Evolutionary conservation across 2,888 invertebrate genomes (phyloP).

Genomic region (Gastracanthus pulcherrimus): DNA sequence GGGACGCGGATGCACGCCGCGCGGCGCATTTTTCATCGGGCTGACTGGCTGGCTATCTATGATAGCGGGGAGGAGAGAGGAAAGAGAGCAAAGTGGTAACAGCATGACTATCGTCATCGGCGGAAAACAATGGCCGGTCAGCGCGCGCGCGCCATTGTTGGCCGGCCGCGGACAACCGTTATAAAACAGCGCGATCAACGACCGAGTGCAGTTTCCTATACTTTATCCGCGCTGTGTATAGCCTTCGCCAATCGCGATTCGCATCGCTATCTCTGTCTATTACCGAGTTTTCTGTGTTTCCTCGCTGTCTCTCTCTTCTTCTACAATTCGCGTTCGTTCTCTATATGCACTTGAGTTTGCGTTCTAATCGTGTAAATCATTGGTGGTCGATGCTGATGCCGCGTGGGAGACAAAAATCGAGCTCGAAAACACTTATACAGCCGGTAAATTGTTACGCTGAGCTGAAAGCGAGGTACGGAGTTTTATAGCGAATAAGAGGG

Average conservation of each 20-base stretch:
- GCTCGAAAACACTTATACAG: background rate
- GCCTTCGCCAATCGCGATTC: background rate
- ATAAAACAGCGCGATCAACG: constrained; percentile 23
- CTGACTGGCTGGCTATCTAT: too few species aligned
- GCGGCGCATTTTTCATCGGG: constrained; percentile 20
- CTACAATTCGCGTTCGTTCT: too few species aligned
- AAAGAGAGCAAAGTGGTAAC: constrained; percentile 32
- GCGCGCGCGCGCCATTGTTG: constrained; percentile 15
- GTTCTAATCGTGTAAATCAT: constrained; percentile 29
- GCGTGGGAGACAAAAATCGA: background rate
- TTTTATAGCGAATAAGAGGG: background rate
- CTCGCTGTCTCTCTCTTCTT: too few species aligned
- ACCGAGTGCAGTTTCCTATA: too few species aligned
- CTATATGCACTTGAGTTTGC: too few species aligned
- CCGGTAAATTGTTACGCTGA: background rate
- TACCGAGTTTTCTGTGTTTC: background rate
- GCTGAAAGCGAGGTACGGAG: background rate
- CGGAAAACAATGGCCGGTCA: constrained; percentile 36
- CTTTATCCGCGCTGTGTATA: background rate
- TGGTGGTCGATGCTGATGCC: too few species aligned
- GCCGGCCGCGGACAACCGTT: constrained; percentile 15
- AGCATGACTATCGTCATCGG: constrained; percentile 32
- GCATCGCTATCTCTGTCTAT: background rate
- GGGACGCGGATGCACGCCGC: too few species aligned
- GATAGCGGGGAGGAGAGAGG: too few species aligned